Evolutionary conservation across 2,113 vertebrate genomes (phyloP).

Genomic region (Pipa parva): DNA sequence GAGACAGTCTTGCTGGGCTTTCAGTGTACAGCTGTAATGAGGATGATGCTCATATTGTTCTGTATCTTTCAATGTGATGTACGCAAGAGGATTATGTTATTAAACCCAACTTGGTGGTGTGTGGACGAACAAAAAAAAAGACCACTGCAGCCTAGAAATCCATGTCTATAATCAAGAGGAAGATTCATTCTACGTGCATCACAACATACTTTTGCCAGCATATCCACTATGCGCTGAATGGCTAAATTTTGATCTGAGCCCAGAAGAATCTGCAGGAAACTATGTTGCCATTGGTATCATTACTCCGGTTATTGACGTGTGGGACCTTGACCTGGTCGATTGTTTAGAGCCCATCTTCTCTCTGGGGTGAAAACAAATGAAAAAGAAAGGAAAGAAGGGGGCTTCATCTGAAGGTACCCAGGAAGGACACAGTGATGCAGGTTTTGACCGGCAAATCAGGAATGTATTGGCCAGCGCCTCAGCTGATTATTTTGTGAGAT

Average conservation of each 20-base stretch:
- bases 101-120: constrained; percentile 85
- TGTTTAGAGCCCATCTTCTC: constrained; percentile 90
- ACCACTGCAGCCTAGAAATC: constrained; percentile 88
- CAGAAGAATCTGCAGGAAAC: constrained; percentile 76
- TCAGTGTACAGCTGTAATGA: constrained; percentile 84
- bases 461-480: constrained; percentile 79
- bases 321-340: constrained; percentile 95
- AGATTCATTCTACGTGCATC: constrained; percentile 90
- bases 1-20: constrained; percentile 83
- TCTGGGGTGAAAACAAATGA: constrained; percentile 76
- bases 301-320: constrained; percentile 90
- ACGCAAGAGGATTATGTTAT: constrained; percentile 84
- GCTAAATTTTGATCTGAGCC: constrained; percentile 91
- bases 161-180: constrained; percentile 92
- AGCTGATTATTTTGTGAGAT: constrained; percentile 93
- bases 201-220: constrained; percentile 87
- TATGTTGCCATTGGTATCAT: constrained; percentile 91
- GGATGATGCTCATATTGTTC: constrained; percentile 87
- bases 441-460: constrained; percentile 84
- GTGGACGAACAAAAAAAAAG: constrained; percentile 83
- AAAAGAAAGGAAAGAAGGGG: constrained; percentile 81
- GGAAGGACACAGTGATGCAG: constrained; percentile 83
- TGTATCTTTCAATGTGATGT: constrained; percentile 45
- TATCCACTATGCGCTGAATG: constrained; percentile 91
- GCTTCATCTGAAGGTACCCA: constrained; percentile 57